Percentiles rank a stretch among this genome's conserved stretches.
Evolutionary conservation across 1,140 invertebrate genomes (phyloP).

Genomic region (Diuraphis noxia): DNA sequence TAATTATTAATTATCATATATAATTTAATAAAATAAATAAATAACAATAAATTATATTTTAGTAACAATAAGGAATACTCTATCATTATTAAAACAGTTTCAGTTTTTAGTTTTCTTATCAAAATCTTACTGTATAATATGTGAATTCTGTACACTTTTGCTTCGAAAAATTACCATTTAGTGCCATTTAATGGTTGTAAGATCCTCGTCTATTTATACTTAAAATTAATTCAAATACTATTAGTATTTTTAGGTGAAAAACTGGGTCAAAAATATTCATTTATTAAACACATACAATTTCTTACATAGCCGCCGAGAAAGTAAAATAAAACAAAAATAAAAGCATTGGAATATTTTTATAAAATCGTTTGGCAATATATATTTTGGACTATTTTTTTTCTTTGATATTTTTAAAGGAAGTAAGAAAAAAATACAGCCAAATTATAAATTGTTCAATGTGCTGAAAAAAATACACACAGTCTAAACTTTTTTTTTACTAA

Average conservation of each 20-base stretch:
- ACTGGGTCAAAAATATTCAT: background rate
- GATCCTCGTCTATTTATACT: background rate
- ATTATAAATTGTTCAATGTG: background rate
- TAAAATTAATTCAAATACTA: background rate
- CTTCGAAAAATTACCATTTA: background rate
- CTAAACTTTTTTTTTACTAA: background rate
- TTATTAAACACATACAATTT: slow-evolving; percentile 7
- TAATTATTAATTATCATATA: background rate
- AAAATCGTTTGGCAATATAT: background rate
- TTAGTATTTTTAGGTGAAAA: background rate
- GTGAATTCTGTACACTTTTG: background rate
- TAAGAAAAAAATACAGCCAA: background rate
- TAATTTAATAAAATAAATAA: background rate
- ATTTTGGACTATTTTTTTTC: background rate
- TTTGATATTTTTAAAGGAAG: background rate
- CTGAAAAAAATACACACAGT: background rate
- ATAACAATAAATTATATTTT: no score
- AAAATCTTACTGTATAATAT: background rate
- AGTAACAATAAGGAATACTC: no score
- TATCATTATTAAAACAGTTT: background rate
- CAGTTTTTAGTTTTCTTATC: background rate
- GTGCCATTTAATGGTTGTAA: background rate
- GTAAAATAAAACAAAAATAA: background rate
- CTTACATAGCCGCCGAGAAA: background rate
- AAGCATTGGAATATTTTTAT: background rate